Conservation (phyloP, 2,113 vertebrate species). For the Sakesphorus luctuosus region DNA sequence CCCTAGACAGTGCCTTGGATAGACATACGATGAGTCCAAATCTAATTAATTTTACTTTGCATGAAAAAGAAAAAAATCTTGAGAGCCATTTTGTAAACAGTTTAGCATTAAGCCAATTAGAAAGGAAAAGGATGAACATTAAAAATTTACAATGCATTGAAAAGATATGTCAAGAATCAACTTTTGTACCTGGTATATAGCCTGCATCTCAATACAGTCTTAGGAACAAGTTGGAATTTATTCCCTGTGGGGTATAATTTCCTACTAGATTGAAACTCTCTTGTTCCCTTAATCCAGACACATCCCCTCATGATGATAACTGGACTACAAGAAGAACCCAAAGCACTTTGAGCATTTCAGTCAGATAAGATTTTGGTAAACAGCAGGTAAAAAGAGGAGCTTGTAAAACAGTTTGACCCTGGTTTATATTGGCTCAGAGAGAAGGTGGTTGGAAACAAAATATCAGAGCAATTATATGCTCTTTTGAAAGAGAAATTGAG, state of each 20-base stretch:
- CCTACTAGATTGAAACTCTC: not conserved
- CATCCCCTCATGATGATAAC: not conserved
- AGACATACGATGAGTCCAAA: not conserved
- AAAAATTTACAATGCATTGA: not conserved
- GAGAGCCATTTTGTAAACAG: not conserved
- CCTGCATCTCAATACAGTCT: not conserved
- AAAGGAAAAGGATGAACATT: not conserved
- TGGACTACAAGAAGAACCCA: not conserved
- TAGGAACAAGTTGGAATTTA: not conserved
- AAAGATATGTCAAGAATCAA: not conserved
- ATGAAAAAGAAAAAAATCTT: not conserved
- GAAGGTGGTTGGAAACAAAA: not conserved
- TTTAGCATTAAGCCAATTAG: not conserved
- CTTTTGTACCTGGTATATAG: not conserved
- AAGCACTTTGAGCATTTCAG: not conserved
- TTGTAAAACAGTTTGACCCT: not conserved
- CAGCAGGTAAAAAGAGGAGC: not conserved
- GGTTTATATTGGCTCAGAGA: not conserved
- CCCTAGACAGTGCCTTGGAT: not conserved
- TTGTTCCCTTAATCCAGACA: not conserved
- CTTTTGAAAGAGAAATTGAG: constrained; percentile 16
- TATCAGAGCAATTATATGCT: not conserved
- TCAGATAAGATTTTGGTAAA: not conserved
- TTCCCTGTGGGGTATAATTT: not conserved
- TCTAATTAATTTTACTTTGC: not conserved